These are phyloP conservation scores for Darevskia mixta DNA, from an alignment of 2,797 vertebrate species.

Conservation along the genomic window DNA sequence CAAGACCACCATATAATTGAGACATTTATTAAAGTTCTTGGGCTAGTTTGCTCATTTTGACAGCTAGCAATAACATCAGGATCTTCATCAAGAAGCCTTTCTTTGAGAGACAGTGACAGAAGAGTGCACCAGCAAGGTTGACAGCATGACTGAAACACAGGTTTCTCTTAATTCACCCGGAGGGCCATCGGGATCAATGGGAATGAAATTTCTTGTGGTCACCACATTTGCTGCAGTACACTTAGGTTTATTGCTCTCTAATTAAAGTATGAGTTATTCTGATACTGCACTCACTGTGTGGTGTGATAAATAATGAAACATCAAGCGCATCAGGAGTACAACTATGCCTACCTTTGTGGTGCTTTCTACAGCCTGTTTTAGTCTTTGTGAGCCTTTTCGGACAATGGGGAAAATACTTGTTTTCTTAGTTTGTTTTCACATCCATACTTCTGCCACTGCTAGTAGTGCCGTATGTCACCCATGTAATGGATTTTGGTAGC, in stretches of 20 bases:
- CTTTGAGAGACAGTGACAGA: constrained; percentile 22
- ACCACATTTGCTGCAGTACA: background rate
- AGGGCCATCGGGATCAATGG: background rate
- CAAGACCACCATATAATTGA: constrained; percentile 24
- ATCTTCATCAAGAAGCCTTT: constrained; percentile 36
- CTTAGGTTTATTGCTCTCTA: constrained; percentile 15
- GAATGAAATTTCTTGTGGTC: background rate
- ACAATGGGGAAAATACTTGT: background rate
- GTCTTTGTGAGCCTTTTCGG: background rate
- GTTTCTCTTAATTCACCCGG: constrained; percentile 3
- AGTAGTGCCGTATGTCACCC: background rate
- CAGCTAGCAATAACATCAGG: constrained; percentile 16
- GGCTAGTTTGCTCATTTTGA: constrained; percentile 26
- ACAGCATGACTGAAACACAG: background rate
- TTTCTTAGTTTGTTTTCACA: background rate
- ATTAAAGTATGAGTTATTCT: background rate
- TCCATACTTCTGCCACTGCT: background rate
- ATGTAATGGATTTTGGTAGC: background rate
- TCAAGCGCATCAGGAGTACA: background rate
- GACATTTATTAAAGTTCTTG: constrained; percentile 35
- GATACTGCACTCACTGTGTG: background rate
- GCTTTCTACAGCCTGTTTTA: background rate
- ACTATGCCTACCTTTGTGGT: background rate
- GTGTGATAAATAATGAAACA: fast-evolving
- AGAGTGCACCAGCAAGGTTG: constrained; percentile 9